These are phyloP conservation scores for Patiria miniata DNA, from an alignment of 35 echinoderm and acorn worm species.

Conservation along the genomic window DNA sequence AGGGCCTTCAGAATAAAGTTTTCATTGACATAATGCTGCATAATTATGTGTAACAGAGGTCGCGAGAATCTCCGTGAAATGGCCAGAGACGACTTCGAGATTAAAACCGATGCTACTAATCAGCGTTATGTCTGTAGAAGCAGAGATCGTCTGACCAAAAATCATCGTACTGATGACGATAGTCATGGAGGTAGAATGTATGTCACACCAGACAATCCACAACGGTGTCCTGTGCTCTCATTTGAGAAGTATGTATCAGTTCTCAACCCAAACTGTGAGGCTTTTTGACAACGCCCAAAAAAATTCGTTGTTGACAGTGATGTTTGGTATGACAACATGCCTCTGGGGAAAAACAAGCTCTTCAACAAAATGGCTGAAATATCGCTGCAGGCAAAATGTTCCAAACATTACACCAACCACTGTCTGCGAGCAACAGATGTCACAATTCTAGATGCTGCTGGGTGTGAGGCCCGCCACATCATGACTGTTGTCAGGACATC, in stretches of 20 bases:
- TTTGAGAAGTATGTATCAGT: slow-evolving; percentile 33
- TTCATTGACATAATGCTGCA: slow-evolving; percentile 47
- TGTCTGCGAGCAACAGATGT: slow-evolving; percentile 51
- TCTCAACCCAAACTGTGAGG: slow-evolving; percentile 27
- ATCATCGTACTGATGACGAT: slow-evolving; percentile 20
- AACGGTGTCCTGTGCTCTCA: slow-evolving; percentile 29
- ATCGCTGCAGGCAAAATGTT: too few relatives aligned
- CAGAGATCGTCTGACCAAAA: slow-evolving; percentile 33
- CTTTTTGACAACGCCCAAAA: slow-evolving; percentile 47
- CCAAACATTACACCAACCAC: too few relatives aligned
- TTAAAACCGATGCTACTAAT: slow-evolving; percentile 6
- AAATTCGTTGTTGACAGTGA: not conserved
- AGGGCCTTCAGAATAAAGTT: slow-evolving; percentile 48
- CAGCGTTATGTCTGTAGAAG: slow-evolving; percentile 23
- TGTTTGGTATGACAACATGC: slow-evolving; percentile 52
- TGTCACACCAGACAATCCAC: slow-evolving; percentile 22
- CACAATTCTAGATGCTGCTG: slow-evolving; percentile 34
- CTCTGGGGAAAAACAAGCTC: slow-evolving; percentile 33
- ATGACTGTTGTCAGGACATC: too few relatives aligned
- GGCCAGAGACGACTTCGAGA: slow-evolving; percentile 24
- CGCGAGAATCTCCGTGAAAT: slow-evolving; percentile 41
- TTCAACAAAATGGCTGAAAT: not conserved
- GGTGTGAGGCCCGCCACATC: slow-evolving; percentile 55
- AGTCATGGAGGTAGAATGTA: slow-evolving; percentile 52
- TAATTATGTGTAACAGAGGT: slow-evolving; percentile 59